phyloP scores from a whole-genome alignment of 2,888 invertebrate species.

The Tiliacea citrago region DNA sequence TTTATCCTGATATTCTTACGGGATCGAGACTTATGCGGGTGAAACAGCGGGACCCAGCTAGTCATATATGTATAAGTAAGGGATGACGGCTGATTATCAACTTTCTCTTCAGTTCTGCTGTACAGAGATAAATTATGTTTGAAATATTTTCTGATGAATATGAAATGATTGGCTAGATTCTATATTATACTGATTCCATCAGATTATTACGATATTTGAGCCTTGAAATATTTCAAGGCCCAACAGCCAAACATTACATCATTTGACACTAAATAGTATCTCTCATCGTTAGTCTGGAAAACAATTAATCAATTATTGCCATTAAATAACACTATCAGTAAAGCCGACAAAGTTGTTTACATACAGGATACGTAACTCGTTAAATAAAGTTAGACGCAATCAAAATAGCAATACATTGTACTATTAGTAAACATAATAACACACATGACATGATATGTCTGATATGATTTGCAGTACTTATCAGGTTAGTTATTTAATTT shows the following conservation, averaged over 20 bases:
- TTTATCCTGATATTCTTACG: no score
- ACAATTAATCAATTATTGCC: constrained; percentile 9
- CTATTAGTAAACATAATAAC: neutral
- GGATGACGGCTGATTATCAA: neutral
- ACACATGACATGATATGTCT: no score
- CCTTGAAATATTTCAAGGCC: neutral
- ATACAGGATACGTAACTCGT: constrained; percentile 13
- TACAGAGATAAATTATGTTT: neutral
- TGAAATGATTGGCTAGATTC: neutral
- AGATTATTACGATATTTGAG: neutral
- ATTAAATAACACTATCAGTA: constrained; percentile 24
- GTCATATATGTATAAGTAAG: no score
- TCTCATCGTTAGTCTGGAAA: neutral
- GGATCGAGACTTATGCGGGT: no score
- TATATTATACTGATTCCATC: neutral
- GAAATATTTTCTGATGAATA: neutral
- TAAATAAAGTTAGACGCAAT: constrained; percentile 10
- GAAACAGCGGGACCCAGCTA: no score
- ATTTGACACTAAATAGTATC: constrained; percentile 1
- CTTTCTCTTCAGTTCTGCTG: neutral
- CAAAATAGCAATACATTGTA: neutral
- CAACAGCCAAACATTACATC: neutral
- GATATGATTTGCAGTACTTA: neutral
- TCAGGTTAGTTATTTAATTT: neutral
- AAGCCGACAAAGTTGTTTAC: constrained; percentile 20